These are phyloP conservation scores for Argya squamiceps DNA, from an alignment of 2,797 vertebrate species.

Conservation along the genomic window DNA sequence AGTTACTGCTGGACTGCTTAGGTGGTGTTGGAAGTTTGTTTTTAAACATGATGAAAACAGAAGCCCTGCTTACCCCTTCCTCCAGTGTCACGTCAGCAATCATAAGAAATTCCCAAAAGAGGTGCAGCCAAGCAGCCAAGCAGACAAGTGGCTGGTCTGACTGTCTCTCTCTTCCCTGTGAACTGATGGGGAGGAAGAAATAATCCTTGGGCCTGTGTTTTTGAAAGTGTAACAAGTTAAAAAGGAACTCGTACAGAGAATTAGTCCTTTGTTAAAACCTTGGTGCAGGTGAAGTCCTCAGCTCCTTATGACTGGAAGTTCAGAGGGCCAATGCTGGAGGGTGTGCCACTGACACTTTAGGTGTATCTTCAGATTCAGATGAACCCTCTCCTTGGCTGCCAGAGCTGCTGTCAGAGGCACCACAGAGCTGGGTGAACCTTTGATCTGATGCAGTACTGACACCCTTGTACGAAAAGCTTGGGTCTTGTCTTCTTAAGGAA, in stretches of 20 bases:
- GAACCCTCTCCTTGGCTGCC: background rate
- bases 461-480: background rate
- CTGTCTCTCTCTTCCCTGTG: background rate
- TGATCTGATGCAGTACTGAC: background rate
- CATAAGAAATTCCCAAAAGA: background rate
- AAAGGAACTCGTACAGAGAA: background rate
- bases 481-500: background rate
- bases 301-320: background rate
- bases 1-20: background rate
- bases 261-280: background rate
- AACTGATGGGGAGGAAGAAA: background rate
- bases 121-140: background rate
- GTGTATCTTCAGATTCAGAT: background rate
- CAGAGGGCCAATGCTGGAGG: background rate
- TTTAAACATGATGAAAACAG: background rate
- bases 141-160: background rate
- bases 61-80: background rate
- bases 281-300: background rate
- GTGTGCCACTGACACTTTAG: background rate
- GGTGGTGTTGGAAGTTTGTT: slow-evolving; percentile 7
- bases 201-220: background rate
- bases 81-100: slow-evolving; percentile 5
- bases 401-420: background rate
- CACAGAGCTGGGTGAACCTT: background rate
- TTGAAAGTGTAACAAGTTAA: background rate